Evolutionary conservation across 2,888 invertebrate species (phyloP), one percentile per base, ranked within the genome.

Genomic region (Bunonema sp.): DNA sequence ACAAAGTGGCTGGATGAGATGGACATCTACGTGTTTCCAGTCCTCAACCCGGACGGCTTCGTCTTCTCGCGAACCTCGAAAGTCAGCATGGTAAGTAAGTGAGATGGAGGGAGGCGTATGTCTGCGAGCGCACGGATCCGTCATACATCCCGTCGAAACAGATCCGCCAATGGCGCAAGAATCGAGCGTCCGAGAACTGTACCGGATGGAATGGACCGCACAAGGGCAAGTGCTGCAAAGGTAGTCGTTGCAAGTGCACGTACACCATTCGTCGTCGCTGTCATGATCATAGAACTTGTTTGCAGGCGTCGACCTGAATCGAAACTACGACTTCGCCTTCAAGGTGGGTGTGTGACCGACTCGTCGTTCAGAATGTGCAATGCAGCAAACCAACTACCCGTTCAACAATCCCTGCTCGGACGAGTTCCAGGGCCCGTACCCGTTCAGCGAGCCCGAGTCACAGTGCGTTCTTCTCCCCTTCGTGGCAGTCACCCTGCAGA

Each of bases 111-210:
- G n/a, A n/a, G n/a, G 28, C 8, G 12, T 10, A 28, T 8, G 28
- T 7, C 32, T 15, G 7, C 16, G 33, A 15, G 33, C 8, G 4
- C 36, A 23, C 24, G 23, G 24, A n/a, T n/a, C n/a, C n/a, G n/a
- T n/a, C n/a, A n/a, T n/a, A n/a, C n/a, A n/a, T n/a, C n/a, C n/a
- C n/a, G n/a, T n/a, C n/a, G n/a, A n/a, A n/a, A n/a, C 37, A 60
- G 59, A 57, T 60, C 31, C 50, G 65, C 10, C 60, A 66, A 46
- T 66, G 66, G 66, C 50, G 66, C 7, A 66, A 66, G 45, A 66
- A 62, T 41, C 39, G 54, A 4, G 61, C 63, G 5, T 57, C 58
- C 0, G 51, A 47, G 22, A 62, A 63, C 38, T 63, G 63, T 41
- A 53, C 54, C 1, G 63, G 63, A 1, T 52, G 42, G 1, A 56